phyloP scores from a whole-genome alignment of 1,140 invertebrate genomes.

The Augochlora pura region DNA sequence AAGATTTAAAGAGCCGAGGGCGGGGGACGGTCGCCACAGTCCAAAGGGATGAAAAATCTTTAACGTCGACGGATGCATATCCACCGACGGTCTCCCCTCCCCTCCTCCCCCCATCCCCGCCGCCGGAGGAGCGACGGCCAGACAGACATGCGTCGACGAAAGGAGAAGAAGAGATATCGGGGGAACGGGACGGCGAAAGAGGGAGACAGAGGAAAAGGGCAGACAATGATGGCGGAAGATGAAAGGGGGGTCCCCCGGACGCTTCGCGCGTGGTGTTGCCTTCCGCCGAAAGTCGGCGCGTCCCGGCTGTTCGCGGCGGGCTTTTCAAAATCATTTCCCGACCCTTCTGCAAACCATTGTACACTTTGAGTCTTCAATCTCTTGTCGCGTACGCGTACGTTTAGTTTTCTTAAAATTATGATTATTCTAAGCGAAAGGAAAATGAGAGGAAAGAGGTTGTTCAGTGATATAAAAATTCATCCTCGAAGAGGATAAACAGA shows the following conservation, averaged over 20 bases:
- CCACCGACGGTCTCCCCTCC: not conserved
- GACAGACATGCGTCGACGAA: constrained; percentile 51
- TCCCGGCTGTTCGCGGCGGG: constrained; percentile 5
- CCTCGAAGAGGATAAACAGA: too few species aligned
- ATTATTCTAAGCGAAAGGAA: too few species aligned
- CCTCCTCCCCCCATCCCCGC: too few species aligned
- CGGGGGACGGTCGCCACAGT: not conserved
- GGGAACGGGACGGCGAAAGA: not conserved
- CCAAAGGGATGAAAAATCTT: constrained; percentile 41
- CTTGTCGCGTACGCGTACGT: too few species aligned
- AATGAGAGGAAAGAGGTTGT: too few species aligned
- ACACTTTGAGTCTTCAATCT: too few species aligned
- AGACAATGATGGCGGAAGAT: constrained; percentile 46
- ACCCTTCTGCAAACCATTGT: too few species aligned
- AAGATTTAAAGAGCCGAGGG: constrained; percentile 40
- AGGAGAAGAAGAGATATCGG: constrained; percentile 30
- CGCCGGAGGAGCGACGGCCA: constrained; percentile 16
- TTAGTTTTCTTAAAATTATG: too few species aligned
- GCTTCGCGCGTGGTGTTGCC: constrained; percentile 14
- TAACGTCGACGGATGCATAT: constrained; percentile 41
- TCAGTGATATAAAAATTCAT: too few species aligned
- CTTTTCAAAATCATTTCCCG: constrained; percentile 1
- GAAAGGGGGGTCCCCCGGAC: constrained; percentile 28
- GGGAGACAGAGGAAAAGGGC: constrained; percentile 35
- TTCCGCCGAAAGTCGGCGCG: not conserved